Base-by-base conservation (phyloP, 2,797 vertebrate species). In the Leuciscus waleckii region DNA sequence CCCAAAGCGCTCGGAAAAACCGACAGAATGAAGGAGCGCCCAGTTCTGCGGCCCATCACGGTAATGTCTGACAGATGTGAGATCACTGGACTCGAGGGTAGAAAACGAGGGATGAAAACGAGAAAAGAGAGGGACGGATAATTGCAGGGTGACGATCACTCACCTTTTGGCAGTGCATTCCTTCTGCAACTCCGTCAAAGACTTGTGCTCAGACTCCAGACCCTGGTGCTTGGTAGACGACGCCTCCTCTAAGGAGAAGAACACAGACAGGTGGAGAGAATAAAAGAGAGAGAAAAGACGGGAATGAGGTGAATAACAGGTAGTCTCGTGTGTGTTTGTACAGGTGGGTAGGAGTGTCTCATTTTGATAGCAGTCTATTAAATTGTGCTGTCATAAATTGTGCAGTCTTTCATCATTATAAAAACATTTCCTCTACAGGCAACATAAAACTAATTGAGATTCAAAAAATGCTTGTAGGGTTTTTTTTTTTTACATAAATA, bases 161-260 rank as follows among this genome's bases (percentile, higher is more conserved):
- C 95, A 99, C 98, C 98, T 98, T 95, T 99, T 99, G 49, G 97
- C 97, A 35, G 97, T 96, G 88, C 97, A 97, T 92, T 98, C 97
- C 90, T 98, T 99, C 88, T 96, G 96, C 89, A 96, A 86, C 90
- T 96, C 97, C 79, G 93, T 92, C 89, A 99, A 91, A 29, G 96
- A 96, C 88, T 97, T 96, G 13, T 94, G 96, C 89, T 98, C 96
- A 75, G 94, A 95, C 86, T 96, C 95, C 89, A 99, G 96, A 90
- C 93, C 94, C 90, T 96, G 93, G 10, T 95, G 94, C 88, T 98
- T 95, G 78, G 90, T 88, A 35, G 95, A 95, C 93, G 97, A 99
- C 0, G 81, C 91, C 87, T 96, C 97, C 95, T 96, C 98, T 99
- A 91, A 29, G 88, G 26, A 79, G 51, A 82, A 39, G 13, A 75